Evolutionary conservation across 2,797 vertebrate genomes (phyloP), one percentile per base, ranked within the genome.

Genomic region (Coccyzus lansbergi): DNA sequence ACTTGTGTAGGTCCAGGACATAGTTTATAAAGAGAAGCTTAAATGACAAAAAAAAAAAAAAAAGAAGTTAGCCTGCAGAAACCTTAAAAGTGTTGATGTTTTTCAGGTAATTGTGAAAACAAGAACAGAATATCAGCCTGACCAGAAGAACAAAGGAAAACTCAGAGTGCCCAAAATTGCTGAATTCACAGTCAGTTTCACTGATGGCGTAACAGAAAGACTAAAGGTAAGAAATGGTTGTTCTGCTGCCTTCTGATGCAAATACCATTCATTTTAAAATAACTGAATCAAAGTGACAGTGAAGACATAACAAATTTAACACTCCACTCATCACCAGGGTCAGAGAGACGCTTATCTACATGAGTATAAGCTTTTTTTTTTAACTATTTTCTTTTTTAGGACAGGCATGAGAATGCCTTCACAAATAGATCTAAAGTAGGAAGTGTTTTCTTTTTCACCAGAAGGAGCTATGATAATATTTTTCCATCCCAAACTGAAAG

Each of bases 51-150:
- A 42, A 21, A 46, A 31, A 19, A 60, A 19, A 60, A 62, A 28
- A n/a, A 82, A 13, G n/a, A n/a, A n/a, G 6, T 33, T 4, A 79
- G 22, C 29, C 51, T 76, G 44, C 74, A 86, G 77, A 93, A 94
- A 69, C 33, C 48, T 93, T 68, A 68, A 55, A 83, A 65, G 13
- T 94, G 42, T 77, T 72, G 59, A 60, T 86, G 64, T 85, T 88
- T 95, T 97, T 52, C 97, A 99, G 99, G 99, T 99, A 97, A 99
- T 99, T 96, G 99, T 99, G 98, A 99, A 99, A 97, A 99, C 99
- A 95, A 98, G 99, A 92, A 99, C 99, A 59, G 99, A 99, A 76
- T 99, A 99, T 96, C 99, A 99, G 95, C 99, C 99, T 34, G 99
- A 99, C 96, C 99, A 99, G 98, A 99, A 99, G 98, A 99, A 98